Percentiles rank a stretch among this genome's conserved stretches.
These are phyloP conservation scores for Actinostola sp. DNA, from an alignment of 92 coral and sea anemone genomes.

Conservation along the genomic window DNA sequence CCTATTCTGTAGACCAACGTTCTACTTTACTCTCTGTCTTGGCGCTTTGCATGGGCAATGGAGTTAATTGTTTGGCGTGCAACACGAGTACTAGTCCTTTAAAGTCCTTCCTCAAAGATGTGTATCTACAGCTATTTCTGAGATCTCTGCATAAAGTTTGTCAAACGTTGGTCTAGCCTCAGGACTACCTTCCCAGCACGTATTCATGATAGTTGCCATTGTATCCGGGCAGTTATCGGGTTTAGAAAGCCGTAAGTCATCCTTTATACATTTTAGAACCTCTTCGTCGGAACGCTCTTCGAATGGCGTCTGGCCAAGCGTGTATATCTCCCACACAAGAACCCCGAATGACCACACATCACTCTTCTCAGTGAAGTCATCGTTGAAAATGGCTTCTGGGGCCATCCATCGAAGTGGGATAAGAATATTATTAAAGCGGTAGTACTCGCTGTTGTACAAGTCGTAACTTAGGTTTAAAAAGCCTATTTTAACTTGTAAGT, in stretches of 20 bases:
- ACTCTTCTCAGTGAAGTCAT: conserved; percentile 90
- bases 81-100: neutral
- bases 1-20: too few species aligned
- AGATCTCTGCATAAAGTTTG: conserved; percentile 74
- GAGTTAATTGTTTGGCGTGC: too few species aligned
- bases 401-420: conserved; percentile 99
- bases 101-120: conserved; percentile 49
- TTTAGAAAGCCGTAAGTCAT: conserved; percentile 89
- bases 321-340: conserved; percentile 92
- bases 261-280: conserved; percentile 84
- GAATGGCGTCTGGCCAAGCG: conserved; percentile 86
- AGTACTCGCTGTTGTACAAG: conserved; percentile 87
- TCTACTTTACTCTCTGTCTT: too few species aligned
- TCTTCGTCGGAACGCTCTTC: conserved; percentile 90
- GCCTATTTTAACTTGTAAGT: conserved; percentile 88
- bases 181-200: conserved; percentile 88
- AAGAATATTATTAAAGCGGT: conserved; percentile 81
- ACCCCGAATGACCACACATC: conserved; percentile 97
- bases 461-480: conserved; percentile 93
- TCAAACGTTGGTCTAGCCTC: conserved; percentile 73
- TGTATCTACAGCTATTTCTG: conserved; percentile 77
- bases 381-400: conserved; percentile 93
- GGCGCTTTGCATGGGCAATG: too few species aligned
- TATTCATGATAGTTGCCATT: conserved; percentile 78
- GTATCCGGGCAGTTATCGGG: conserved; percentile 94